Conservation (phyloP, 2,888 invertebrate genomes). For the Linhomoeus sp. region DNA sequence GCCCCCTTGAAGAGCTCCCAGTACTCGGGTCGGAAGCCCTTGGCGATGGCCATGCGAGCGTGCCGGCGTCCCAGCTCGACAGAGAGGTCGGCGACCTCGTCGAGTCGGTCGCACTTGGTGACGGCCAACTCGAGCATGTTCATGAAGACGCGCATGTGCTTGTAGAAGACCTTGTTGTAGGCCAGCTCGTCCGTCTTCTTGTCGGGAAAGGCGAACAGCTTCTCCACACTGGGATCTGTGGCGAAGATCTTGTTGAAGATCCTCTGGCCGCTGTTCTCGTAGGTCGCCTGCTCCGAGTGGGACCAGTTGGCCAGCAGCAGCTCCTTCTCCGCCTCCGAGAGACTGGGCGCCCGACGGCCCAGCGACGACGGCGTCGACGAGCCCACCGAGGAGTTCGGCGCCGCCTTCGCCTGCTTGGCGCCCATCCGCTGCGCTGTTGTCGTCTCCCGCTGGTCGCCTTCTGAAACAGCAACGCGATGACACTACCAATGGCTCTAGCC, state of each 20-base stretch:
- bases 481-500: too few species aligned
- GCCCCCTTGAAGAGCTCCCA: neutral
- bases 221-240: neutral
- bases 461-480: too few species aligned
- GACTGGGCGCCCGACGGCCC: neutral
- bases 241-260: neutral
- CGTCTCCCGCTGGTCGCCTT: too few species aligned
- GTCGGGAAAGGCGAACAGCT: neutral
- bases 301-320: neutral
- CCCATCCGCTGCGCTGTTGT: too few species aligned
- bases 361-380: too few species aligned
- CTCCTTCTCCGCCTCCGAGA: neutral
- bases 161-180: neutral
- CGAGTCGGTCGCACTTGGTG: neutral
- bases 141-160: constrained; percentile 3
- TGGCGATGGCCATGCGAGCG: neutral
- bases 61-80: neutral
- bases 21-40: constrained; percentile 1
- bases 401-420: too few species aligned
- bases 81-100: neutral
- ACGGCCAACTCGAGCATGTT: constrained; percentile 5
- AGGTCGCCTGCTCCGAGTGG: neutral
- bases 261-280: neutral
- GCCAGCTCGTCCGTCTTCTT: neutral
- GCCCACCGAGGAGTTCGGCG: too few species aligned